These are phyloP conservation scores for Drosophila glabriapex DNA, from an alignment of 2,888 invertebrate genomes.

Conservation along the genomic window DNA sequence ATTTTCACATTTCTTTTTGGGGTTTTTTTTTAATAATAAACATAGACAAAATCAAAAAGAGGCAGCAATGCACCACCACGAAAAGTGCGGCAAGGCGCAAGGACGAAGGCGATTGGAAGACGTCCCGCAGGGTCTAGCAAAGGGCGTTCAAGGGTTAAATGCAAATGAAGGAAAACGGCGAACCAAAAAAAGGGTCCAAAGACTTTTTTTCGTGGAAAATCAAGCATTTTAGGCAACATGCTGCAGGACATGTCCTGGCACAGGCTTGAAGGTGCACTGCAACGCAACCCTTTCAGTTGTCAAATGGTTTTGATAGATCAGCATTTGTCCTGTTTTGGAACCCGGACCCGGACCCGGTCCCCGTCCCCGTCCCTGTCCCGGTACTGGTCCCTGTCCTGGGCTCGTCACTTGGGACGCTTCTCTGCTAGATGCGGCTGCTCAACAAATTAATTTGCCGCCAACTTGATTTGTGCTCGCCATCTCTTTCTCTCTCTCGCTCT, in stretches of 20 bases:
- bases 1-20: slow-evolving; percentile 38
- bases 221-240: slow-evolving; percentile 25
- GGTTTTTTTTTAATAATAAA: slow-evolving; percentile 56
- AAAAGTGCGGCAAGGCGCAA: slow-evolving; percentile 15
- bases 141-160: slow-evolving; percentile 63
- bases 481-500: neutral
- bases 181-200: slow-evolving; percentile 20
- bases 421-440: slow-evolving; percentile 28
- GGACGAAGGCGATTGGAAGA: slow-evolving; percentile 21
- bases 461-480: slow-evolving; percentile 48
- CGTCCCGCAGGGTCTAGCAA: slow-evolving; percentile 57
- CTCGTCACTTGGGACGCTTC: slow-evolving; percentile 20
- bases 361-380: neutral
- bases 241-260: slow-evolving; percentile 50
- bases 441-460: slow-evolving; percentile 68
- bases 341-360: neutral
- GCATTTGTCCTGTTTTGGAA: slow-evolving; percentile 31
- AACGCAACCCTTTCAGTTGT: slow-evolving; percentile 49
- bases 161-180: slow-evolving; percentile 57
- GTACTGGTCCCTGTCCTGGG: neutral
- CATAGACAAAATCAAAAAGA: slow-evolving; percentile 19
- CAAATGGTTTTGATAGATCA: slow-evolving; percentile 68
- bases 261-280: slow-evolving; percentile 1
- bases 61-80: slow-evolving; percentile 4
- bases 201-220: slow-evolving; percentile 35